Percentiles rank a stretch among this genome's conserved stretches.
Evolutionary conservation across 2,797 vertebrate species (phyloP).

Genomic region (Coracias cyanogaster): DNA sequence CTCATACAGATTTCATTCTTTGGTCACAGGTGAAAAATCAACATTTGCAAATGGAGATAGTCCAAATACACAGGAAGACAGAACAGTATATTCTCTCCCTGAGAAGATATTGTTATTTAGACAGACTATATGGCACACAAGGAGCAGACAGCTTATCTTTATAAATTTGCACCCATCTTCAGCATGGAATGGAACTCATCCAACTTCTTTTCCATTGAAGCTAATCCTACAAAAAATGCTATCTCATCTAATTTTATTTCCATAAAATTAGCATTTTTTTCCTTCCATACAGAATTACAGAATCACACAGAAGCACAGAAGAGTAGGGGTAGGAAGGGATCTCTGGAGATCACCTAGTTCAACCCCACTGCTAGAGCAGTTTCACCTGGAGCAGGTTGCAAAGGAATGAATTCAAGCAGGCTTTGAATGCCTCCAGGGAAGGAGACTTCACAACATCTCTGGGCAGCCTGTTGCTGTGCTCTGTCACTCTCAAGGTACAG

Average conservation of each 20-base stretch:
- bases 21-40: slow-evolving; percentile 76
- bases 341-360: neutral
- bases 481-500: neutral
- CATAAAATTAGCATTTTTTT: slow-evolving; percentile 25
- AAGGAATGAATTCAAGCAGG: neutral
- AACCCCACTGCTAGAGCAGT: neutral
- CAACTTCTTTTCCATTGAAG: neutral
- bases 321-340: neutral
- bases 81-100: slow-evolving; percentile 57
- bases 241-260: slow-evolving; percentile 19
- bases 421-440: neutral
- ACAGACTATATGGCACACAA: slow-evolving; percentile 54
- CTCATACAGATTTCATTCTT: slow-evolving; percentile 65
- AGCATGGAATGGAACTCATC: neutral
- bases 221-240: neutral
- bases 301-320: neutral
- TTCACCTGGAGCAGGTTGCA: neutral
- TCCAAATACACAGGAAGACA: slow-evolving; percentile 64
- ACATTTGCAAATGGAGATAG: slow-evolving; percentile 73
- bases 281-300: neutral
- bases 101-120: slow-evolving; percentile 69
- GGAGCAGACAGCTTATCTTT: slow-evolving; percentile 47
- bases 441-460: neutral
- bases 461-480: neutral
- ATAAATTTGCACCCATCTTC: slow-evolving; percentile 48